A percentile compares a stretch with the other conserved stretches of the same genome.
Evolutionary conservation across 2,113 vertebrate species (phyloP).

Genomic region (Malurus cyaneus): DNA sequence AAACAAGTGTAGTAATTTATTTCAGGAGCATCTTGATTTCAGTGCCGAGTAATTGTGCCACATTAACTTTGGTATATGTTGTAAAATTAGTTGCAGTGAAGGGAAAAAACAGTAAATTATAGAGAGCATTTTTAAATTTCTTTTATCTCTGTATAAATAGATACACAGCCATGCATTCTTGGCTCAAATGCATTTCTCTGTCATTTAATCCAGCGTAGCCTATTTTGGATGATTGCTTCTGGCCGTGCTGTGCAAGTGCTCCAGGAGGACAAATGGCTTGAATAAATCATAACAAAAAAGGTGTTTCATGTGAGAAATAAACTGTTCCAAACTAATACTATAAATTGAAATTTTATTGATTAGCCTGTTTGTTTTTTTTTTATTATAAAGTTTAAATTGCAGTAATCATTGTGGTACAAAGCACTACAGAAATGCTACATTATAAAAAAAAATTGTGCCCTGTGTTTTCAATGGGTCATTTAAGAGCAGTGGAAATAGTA

Average conservation of each 20-base stretch:
- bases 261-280: neutral
- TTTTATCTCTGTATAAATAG: neutral
- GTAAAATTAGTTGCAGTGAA: conserved; percentile 7
- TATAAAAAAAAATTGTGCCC: conserved; percentile 45
- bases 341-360: conserved; percentile 69
- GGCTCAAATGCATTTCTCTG: neutral
- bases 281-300: conserved; percentile 58
- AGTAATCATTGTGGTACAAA: conserved; percentile 62
- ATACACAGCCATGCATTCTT: neutral
- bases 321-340: conserved; percentile 49
- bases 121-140: neutral
- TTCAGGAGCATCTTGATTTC: neutral
- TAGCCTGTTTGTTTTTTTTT: conserved; percentile 14
- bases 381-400: conserved; percentile 69
- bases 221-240: neutral
- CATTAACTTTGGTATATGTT: neutral
- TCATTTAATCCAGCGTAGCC: neutral
- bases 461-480: conserved; percentile 28
- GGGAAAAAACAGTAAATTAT: neutral
- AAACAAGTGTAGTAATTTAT: neutral
- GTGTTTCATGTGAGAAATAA: conserved; percentile 56
- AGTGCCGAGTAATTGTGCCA: neutral
- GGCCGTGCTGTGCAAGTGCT: neutral
- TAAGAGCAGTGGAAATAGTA: neutral
- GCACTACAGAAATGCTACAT: conserved; percentile 30